These are phyloP conservation scores for Darevskia nairensis DNA, from an alignment of 2,797 vertebrate genomes.

Conservation along the genomic window DNA sequence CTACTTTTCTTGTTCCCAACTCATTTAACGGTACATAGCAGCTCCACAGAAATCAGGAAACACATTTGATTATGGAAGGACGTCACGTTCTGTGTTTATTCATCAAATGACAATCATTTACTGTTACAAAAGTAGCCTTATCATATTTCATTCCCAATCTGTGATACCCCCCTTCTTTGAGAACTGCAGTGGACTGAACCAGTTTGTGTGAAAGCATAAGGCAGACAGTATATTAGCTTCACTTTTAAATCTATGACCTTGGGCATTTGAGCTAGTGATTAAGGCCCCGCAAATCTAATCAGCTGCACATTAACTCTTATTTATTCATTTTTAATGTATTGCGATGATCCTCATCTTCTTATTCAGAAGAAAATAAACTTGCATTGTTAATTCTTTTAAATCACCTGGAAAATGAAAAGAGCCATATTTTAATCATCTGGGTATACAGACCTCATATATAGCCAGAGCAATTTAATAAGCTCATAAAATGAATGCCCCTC, in stretches of 20 bases:
- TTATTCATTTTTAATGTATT: conserved; percentile 33
- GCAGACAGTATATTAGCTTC: conserved; percentile 29
- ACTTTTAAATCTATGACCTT: conserved; percentile 28
- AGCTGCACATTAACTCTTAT: neutral
- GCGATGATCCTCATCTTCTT: conserved; percentile 2
- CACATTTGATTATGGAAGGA: neutral
- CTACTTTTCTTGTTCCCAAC: neutral
- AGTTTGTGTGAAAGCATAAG: neutral
- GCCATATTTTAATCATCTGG: conserved; percentile 11
- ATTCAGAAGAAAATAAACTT: conserved; percentile 13
- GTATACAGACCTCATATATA: neutral
- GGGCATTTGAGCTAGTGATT: neutral
- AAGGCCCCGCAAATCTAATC: conserved; percentile 21
- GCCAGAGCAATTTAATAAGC: neutral
- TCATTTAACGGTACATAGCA: neutral
- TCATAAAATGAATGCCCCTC: conserved; percentile 4
- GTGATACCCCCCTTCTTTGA: neutral
- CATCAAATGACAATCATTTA: neutral
- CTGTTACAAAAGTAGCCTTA: neutral
- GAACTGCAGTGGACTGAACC: neutral
- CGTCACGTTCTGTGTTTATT: neutral
- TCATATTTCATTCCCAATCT: neutral
- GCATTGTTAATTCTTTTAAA: conserved; percentile 36
- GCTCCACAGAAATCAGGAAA: neutral
- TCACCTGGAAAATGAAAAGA: conserved; percentile 25